phyloP scores from a whole-genome alignment of 2,113 vertebrate genomes.

The Leptosomus discolor region DNA sequence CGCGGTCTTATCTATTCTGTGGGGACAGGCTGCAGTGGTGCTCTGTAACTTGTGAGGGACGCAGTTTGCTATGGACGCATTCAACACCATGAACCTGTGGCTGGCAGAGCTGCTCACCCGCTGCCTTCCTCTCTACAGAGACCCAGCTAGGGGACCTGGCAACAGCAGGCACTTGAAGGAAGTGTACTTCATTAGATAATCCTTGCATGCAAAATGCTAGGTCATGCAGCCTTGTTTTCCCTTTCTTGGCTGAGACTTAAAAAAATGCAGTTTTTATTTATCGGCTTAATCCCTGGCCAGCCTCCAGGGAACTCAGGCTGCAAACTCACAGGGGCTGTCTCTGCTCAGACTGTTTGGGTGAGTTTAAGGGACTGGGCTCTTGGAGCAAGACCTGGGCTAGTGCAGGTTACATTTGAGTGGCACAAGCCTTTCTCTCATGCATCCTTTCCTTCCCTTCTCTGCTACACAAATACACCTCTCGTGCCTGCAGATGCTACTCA shows the following conservation, averaged over 20 bases:
- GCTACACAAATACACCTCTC: neutral
- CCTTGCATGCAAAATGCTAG: neutral
- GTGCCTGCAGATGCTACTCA: fast-evolving
- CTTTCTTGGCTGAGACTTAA: neutral
- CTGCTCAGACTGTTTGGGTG: neutral
- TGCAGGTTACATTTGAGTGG: fast-evolving
- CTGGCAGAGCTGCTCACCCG: neutral
- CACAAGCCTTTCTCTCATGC: neutral
- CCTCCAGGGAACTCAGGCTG: neutral
- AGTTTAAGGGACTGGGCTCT: neutral
- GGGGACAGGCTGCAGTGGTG: neutral
- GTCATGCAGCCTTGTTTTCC: neutral
- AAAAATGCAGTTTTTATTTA: neutral
- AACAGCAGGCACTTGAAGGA: neutral
- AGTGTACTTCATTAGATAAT: neutral
- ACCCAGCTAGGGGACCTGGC: neutral
- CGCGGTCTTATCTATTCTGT: neutral
- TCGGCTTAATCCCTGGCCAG: neutral
- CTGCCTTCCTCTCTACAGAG: neutral
- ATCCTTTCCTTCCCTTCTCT: neutral
- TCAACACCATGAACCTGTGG: neutral
- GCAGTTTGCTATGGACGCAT: neutral
- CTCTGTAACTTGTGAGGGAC: neutral
- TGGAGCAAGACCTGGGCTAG: neutral
- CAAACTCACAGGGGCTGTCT: neutral